A percentile compares a stretch with the other conserved stretches of the same genome.
phyloP scores from a whole-genome alignment of 2,888 invertebrate genomes.

The Morpho helenor region DNA sequence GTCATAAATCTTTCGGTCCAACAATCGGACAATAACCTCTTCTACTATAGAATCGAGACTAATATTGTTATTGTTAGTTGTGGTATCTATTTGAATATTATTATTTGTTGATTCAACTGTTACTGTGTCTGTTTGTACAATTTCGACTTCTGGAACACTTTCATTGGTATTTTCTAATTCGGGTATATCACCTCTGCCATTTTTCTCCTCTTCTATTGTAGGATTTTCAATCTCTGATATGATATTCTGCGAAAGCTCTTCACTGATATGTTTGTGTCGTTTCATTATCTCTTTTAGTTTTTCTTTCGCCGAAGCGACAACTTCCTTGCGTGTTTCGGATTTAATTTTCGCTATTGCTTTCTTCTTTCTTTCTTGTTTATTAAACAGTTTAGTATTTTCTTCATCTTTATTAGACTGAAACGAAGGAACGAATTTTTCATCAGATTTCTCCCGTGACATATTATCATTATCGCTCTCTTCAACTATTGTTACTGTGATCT shows the following conservation, averaged over 20 bases:
- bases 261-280: constrained; percentile 65
- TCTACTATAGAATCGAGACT: constrained; percentile 69
- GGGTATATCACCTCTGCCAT: constrained; percentile 57
- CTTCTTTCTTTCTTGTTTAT: constrained; percentile 59
- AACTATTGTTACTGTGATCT: constrained; percentile 21
- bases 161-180: constrained; percentile 34
- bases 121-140: constrained; percentile 13
- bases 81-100: constrained; percentile 15
- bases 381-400: constrained; percentile 46
- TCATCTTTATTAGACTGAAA: constrained; percentile 48
- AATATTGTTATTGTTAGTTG: constrained; percentile 39
- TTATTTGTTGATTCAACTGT: constrained; percentile 10
- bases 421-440: constrained; percentile 31
- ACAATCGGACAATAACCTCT: constrained; percentile 65
- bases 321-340: constrained; percentile 67
- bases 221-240: constrained; percentile 41
- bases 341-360: constrained; percentile 71
- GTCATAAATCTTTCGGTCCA: constrained; percentile 75
- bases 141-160: constrained; percentile 11
- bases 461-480: constrained; percentile 29
- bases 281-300: constrained; percentile 73
- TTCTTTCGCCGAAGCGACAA: constrained; percentile 71
- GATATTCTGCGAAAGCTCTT: constrained; percentile 49
- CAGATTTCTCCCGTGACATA: constrained; percentile 29
- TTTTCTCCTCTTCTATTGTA: constrained; percentile 35